A percentile compares a stretch with the other conserved stretches of the same genome.
phyloP scores from a whole-genome alignment of 2,797 vertebrate species.

The Synanceia verrucosa region DNA sequence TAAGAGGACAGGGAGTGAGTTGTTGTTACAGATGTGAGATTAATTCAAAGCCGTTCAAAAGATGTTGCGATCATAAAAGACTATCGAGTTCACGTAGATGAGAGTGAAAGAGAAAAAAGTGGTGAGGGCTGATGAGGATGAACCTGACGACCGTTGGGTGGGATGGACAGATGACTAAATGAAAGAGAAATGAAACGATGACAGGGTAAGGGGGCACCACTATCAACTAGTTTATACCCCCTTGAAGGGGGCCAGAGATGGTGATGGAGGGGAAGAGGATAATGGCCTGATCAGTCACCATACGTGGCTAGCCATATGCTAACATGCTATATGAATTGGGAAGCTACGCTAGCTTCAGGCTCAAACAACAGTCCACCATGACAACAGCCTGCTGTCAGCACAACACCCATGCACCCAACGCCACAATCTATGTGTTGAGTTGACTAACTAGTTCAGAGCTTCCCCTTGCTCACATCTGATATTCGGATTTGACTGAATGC shows the following conservation, averaged over 20 bases:
- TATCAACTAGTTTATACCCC: conserved; percentile 45
- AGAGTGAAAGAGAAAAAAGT: background rate
- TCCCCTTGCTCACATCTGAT: conserved; percentile 9
- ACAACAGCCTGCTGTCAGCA: conserved; percentile 21
- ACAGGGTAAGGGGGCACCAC: conserved; percentile 26
- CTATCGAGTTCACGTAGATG: background rate
- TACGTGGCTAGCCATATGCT: conserved; percentile 53
- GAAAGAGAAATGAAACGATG: conserved; percentile 36
- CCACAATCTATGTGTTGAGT: background rate
- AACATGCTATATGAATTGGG: conserved; percentile 50
- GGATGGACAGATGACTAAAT: conserved; percentile 10
- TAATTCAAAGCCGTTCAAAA: background rate
- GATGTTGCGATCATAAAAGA: background rate
- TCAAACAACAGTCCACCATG: conserved; percentile 39
- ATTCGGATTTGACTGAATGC: background rate
- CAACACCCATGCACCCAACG: conserved; percentile 10
- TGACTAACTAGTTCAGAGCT: background rate
- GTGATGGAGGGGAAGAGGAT: conserved; percentile 31
- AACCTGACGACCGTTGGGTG: background rate
- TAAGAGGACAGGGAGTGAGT: background rate
- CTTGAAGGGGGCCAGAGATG: conserved; percentile 70
- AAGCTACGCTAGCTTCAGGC: conserved; percentile 30
- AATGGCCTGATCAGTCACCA: conserved; percentile 36
- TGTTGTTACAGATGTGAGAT: background rate
- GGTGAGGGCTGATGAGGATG: background rate